A percentile compares a stretch with the other conserved stretches of the same genome.
These are phyloP conservation scores for Drosophila ogumai DNA, from an alignment of 1,140 invertebrate genomes.

Conservation along the genomic window DNA sequence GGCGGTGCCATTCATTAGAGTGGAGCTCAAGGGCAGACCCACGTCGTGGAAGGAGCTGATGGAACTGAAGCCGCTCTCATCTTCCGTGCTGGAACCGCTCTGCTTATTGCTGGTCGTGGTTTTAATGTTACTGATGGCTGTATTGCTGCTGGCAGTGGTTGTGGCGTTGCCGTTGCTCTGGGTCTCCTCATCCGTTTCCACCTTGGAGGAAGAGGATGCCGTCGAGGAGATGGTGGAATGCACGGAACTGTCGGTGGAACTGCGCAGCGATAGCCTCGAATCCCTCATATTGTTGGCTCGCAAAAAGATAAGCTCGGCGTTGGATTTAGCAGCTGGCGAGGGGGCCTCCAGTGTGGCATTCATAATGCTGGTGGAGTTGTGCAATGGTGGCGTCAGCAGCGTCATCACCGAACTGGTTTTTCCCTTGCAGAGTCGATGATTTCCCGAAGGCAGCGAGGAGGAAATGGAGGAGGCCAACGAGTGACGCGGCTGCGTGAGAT, in stretches of 20 bases:
- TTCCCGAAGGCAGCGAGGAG: slow-evolving; percentile 23
- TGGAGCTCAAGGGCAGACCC: slow-evolving; percentile 87
- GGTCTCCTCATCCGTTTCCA: slow-evolving; percentile 80
- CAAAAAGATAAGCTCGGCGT: slow-evolving; percentile 76
- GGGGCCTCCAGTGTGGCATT: slow-evolving; percentile 38
- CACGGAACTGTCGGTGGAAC: slow-evolving; percentile 83
- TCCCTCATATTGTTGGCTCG: slow-evolving; percentile 79
- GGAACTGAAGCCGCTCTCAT: slow-evolving; percentile 93
- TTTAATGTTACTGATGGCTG: slow-evolving; percentile 49
- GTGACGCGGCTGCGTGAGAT: slow-evolving; percentile 85
- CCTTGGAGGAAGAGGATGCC: slow-evolving; percentile 75
- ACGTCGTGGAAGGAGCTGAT: slow-evolving; percentile 93
- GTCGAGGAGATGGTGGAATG: slow-evolving; percentile 84
- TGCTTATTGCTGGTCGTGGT: slow-evolving; percentile 39
- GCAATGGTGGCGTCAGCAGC: slow-evolving; percentile 48
- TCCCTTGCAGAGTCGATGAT: slow-evolving; percentile 59
- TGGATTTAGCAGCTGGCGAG: slow-evolving; percentile 32
- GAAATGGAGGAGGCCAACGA: slow-evolving; percentile 35
- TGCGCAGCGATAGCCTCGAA: slow-evolving; percentile 78
- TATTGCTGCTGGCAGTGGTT: slow-evolving; percentile 39
- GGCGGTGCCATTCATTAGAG: slow-evolving; percentile 63
- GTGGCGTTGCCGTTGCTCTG: slow-evolving; percentile 26
- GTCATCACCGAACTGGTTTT: slow-evolving; percentile 57
- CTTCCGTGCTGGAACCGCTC: slow-evolving; percentile 86
- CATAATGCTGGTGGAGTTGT: slow-evolving; percentile 63